phyloP scores from a whole-genome alignment of 2,888 invertebrate species.

The Alentia gelatinosa region DNA sequence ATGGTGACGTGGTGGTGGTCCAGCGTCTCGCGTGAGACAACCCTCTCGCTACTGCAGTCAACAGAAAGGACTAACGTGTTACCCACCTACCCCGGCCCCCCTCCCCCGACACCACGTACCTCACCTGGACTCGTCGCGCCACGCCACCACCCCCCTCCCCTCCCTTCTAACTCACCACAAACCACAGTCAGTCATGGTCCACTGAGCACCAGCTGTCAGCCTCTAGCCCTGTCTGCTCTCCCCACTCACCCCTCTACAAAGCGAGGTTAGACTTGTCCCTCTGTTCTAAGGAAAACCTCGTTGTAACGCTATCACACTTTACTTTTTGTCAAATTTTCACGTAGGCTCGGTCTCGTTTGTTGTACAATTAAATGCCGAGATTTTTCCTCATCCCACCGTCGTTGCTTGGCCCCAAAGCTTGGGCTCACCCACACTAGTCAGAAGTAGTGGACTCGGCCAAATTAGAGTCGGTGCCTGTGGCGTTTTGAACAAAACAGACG shows the following conservation, averaged over 20 bases:
- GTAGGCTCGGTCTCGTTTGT: no score
- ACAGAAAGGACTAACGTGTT: not conserved
- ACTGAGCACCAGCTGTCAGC: not conserved
- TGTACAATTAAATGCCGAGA: no score
- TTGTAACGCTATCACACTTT: no score
- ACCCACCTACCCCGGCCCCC: not conserved
- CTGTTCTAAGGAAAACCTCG: no score
- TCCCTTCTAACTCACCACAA: not conserved
- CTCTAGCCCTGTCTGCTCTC: not conserved
- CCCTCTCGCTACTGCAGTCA: not conserved
- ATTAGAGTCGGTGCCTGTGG: no score
- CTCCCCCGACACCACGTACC: not conserved
- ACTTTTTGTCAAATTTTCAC: no score
- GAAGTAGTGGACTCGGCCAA: no score
- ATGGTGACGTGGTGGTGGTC: not conserved
- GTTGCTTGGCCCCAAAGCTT: no score
- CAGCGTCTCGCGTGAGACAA: not conserved
- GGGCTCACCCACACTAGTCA: no score
- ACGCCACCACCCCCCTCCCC: not conserved
- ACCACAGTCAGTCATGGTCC: not conserved
- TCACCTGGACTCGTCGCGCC: not conserved
- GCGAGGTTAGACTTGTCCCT: not conserved
- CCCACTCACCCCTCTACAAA: not conserved
- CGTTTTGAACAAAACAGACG: no score
- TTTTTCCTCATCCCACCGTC: no score